A percentile compares a stretch with the other conserved stretches of the same genome.
phyloP scores from a whole-genome alignment of 2,797 vertebrate genomes.

The Dallia pectoralis region DNA sequence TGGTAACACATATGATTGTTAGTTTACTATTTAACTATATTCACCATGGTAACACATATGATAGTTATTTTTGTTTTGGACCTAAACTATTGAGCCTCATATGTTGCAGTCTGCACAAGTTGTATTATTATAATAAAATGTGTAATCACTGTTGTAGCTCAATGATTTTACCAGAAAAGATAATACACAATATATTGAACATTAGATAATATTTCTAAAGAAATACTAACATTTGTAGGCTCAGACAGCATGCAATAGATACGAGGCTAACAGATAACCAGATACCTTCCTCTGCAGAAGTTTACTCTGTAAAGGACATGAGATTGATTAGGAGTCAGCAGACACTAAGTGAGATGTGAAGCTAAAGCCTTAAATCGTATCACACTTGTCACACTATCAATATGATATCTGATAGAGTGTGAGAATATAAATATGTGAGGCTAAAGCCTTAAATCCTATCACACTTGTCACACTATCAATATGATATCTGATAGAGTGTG shows the following conservation, averaged over 20 bases:
- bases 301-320: constrained; percentile 38
- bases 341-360: too few species aligned
- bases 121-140: not conserved
- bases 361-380: too few species aligned
- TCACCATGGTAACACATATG: not conserved
- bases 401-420: too few species aligned
- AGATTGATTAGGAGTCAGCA: constrained; percentile 5
- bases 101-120: not conserved
- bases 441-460: too few species aligned
- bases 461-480: too few species aligned
- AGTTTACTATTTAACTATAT: not conserved
- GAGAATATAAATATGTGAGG: not conserved
- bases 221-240: not conserved
- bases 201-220: not conserved
- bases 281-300: constrained; percentile 55
- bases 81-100: too few species aligned
- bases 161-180: constrained; percentile 43
- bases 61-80: not conserved
- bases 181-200: not conserved
- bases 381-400: too few species aligned
- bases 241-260: not conserved
- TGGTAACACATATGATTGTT: not conserved
- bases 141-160: constrained; percentile 20
- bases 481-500: too few species aligned
- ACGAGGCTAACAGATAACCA: not conserved